Evolutionary conservation across 1,140 invertebrate genomes (phyloP).

Genomic region (Galleria mellonella): DNA sequence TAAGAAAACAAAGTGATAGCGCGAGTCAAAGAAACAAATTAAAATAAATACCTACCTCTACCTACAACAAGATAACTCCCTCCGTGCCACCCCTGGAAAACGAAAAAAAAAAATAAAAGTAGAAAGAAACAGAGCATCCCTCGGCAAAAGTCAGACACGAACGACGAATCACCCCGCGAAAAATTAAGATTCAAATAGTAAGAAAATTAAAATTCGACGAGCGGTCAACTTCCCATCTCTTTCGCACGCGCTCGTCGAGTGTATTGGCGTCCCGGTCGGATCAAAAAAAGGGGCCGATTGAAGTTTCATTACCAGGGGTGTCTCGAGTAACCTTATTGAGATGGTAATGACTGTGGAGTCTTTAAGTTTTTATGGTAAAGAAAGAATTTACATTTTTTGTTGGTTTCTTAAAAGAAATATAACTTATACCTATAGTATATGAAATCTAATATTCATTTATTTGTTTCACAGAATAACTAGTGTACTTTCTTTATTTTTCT

Average conservation of each 20-base stretch:
- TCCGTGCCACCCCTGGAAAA: conserved; percentile 10
- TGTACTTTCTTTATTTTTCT: too few relatives aligned
- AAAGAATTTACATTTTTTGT: too few relatives aligned
- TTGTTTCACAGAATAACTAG: too few relatives aligned
- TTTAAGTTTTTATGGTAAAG: too few relatives aligned
- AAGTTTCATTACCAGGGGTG: conserved; percentile 37
- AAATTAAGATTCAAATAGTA: conserved; percentile 72
- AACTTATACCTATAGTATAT: too few relatives aligned
- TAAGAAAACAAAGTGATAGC: conserved; percentile 12
- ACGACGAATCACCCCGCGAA: conserved; percentile 39
- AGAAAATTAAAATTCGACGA: conserved; percentile 72
- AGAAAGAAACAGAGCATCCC: conserved; percentile 16
- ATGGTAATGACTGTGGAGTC: conserved; percentile 42
- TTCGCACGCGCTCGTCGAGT: conserved; percentile 15
- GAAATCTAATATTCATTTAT: too few relatives aligned
- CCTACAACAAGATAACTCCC: conserved; percentile 14
- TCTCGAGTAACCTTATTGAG: conserved; percentile 46
- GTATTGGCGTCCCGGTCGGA: conserved; percentile 30
- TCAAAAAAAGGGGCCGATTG: conserved; percentile 63
- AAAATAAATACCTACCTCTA: conserved; percentile 18
- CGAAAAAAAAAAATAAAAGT: conserved; percentile 18
- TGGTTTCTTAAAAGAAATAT: too few relatives aligned
- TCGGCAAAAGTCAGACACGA: conserved; percentile 14
- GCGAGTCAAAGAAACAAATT: conserved; percentile 26
- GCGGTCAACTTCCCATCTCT: conserved; percentile 45